These are phyloP conservation scores for Tokudaia muenninki DNA, from an alignment of 2,797 vertebrate genomes.

Conservation along the genomic window DNA sequence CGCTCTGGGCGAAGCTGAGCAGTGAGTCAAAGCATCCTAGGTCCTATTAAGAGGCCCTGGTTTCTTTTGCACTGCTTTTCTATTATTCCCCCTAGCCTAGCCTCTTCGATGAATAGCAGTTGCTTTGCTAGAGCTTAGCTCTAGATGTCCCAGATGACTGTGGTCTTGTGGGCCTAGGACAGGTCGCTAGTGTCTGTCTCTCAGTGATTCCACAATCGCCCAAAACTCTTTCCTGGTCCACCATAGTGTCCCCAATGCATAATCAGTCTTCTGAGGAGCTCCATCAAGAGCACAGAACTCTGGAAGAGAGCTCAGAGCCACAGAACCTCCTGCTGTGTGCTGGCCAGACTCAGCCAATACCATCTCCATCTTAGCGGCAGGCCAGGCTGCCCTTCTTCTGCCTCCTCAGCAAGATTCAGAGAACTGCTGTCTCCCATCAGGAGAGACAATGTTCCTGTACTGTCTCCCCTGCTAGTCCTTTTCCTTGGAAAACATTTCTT, in stretches of 20 bases:
- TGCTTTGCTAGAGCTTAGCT: background rate
- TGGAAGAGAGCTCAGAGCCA: fast-evolving
- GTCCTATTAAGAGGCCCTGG: background rate
- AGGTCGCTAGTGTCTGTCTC: too few relatives aligned
- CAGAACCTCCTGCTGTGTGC: fast-evolving
- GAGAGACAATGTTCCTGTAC: too few relatives aligned
- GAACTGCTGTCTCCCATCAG: background rate
- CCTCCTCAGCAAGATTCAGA: background rate
- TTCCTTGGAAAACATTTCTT: background rate
- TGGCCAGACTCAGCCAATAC: background rate
- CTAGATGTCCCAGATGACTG: background rate
- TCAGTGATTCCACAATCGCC: background rate
- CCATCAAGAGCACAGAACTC: background rate
- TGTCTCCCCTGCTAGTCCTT: background rate
- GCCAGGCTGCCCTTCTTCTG: background rate
- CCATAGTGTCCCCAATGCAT: fast-evolving
- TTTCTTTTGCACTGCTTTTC: too few relatives aligned
- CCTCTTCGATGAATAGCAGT: fast-evolving
- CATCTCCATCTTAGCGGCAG: fast-evolving
- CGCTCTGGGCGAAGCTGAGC: background rate
- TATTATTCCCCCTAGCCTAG: background rate
- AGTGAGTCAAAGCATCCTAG: background rate
- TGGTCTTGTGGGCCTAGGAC: background rate
- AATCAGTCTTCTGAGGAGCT: fast-evolving
- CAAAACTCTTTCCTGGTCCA: background rate